Base-by-base conservation (phyloP, 2,113 vertebrate genomes). In the Neopipo cinnamomea region DNA sequence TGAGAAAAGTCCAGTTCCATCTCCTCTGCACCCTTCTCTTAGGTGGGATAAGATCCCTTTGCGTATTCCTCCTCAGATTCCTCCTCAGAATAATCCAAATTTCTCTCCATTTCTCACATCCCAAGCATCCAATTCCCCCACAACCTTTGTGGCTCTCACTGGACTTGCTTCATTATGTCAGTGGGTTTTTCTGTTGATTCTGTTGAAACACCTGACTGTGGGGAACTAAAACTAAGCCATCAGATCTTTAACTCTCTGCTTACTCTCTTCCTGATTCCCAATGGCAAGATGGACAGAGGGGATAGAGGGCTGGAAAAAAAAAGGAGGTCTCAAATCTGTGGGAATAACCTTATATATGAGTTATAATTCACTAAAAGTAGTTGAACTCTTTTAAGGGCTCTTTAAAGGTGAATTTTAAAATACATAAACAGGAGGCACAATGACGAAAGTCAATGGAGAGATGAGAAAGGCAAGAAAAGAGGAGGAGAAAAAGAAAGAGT, bases 91-190 rank as follows among this genome's bases (percentile, higher is more conserved):
- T n/a, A 68, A 50, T 72, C 15, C 5, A 0, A 42, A 11, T 53
- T 76, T 92, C 33, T 79, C 31, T 39, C 7, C 18, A 23, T 3
- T 3, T 85, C 30, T 41, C 0, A 0, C 14, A 58, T 28, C 2
- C 30, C 21, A 20, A 0, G 0, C 25, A 15, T 9, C 15, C 39
- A 71, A 30, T 2, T 61, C 22, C 28, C 22, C 4, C 6, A 28
- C 2, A 22, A 50, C 23, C 19, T 22, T 42, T 21, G 37, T 53
- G 46, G 27, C 8, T 89, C 8, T n/a, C 62, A 19, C 8, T 70
- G 27, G 44, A 30, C 5, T 70, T 84, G 12, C 9, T 71, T 47
- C 12, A 10, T 8, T 44, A 2, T 3, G 5, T 21, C 39, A 37
- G 1, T 13, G 33, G 16, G 16, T 3, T 3, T 65, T 88, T 82